These are phyloP conservation scores for Eumerus sabulonum DNA, from an alignment of 2,888 invertebrate species.

Conservation along the genomic window DNA sequence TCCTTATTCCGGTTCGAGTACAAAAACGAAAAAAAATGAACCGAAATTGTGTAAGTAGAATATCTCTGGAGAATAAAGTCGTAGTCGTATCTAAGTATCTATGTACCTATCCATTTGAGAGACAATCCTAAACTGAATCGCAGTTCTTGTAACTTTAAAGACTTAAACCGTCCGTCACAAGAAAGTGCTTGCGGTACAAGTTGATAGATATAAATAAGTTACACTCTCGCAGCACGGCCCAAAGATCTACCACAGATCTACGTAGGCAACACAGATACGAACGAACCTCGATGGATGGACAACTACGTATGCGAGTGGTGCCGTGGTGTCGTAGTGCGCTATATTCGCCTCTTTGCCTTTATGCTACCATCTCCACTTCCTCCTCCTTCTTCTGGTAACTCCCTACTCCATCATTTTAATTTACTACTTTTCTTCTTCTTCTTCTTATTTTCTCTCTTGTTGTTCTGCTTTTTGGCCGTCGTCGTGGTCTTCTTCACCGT, in stretches of 20 bases:
- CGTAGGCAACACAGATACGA: slow-evolving; percentile 37
- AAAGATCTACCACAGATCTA: slow-evolving; percentile 48
- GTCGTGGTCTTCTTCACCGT: background rate
- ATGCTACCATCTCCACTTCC: no score
- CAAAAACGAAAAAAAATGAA: slow-evolving; percentile 1
- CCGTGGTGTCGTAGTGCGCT: slow-evolving; percentile 32
- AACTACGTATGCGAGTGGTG: slow-evolving; percentile 9
- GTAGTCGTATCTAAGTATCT: slow-evolving; percentile 53
- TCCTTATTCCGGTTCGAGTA: slow-evolving; percentile 53
- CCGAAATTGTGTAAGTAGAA: background rate
- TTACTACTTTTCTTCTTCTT: slow-evolving; percentile 12
- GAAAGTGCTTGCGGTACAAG: slow-evolving; percentile 53
- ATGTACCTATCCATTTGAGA: slow-evolving; percentile 67
- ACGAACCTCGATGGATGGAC: slow-evolving; percentile 32
- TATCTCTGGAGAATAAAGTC: slow-evolving; percentile 26
- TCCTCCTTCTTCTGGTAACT: no score
- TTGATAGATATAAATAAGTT: slow-evolving; percentile 60
- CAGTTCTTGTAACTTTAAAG: slow-evolving; percentile 67
- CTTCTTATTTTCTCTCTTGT: slow-evolving; percentile 13
- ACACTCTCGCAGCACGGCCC: slow-evolving; percentile 41
- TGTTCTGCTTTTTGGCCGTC: background rate
- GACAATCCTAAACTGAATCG: slow-evolving; percentile 67
- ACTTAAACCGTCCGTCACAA: slow-evolving; percentile 67
- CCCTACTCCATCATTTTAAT: background rate
- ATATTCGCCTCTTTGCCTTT: slow-evolving; percentile 27